Conservation (phyloP, 2,888 invertebrate genomes). For the Agrotis segetum region DNA sequence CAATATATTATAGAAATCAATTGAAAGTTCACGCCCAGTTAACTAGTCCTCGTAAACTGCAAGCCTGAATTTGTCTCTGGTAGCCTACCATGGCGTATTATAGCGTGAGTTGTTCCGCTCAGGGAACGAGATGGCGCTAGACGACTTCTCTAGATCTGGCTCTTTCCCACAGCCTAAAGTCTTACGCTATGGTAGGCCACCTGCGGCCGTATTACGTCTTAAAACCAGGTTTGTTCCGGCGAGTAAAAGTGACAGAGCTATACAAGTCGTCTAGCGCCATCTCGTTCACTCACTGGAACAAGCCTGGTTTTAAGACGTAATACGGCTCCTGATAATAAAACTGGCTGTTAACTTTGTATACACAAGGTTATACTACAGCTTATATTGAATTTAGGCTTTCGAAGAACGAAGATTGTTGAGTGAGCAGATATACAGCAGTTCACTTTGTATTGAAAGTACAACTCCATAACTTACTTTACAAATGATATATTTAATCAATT, state of each 20-base stretch:
- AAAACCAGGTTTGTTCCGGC: too few relatives aligned
- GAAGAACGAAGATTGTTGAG: neutral
- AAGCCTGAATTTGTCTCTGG: neutral
- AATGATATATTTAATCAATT: constrained; percentile 15
- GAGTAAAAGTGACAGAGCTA: too few relatives aligned
- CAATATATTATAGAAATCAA: constrained; percentile 29
- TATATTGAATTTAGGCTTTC: constrained; percentile 2
- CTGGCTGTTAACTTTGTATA: neutral
- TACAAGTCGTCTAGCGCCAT: too few relatives aligned
- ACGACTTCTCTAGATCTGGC: too few relatives aligned
- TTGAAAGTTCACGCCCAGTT: neutral
- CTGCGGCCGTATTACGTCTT: too few relatives aligned
- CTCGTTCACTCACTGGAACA: too few relatives aligned
- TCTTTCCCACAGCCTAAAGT: too few relatives aligned
- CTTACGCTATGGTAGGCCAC: too few relatives aligned
- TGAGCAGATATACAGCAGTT: neutral
- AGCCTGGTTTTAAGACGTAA: too few relatives aligned
- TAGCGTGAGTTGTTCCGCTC: too few relatives aligned
- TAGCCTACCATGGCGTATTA: neutral
- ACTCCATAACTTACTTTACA: constrained; percentile 23
- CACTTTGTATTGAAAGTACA: constrained; percentile 16
- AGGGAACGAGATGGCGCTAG: too few relatives aligned
- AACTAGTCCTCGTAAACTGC: neutral
- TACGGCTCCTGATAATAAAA: too few relatives aligned
- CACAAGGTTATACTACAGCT: neutral